Evolutionary conservation across 1,140 invertebrate species (phyloP).

Genomic region (Papilio polytes): DNA sequence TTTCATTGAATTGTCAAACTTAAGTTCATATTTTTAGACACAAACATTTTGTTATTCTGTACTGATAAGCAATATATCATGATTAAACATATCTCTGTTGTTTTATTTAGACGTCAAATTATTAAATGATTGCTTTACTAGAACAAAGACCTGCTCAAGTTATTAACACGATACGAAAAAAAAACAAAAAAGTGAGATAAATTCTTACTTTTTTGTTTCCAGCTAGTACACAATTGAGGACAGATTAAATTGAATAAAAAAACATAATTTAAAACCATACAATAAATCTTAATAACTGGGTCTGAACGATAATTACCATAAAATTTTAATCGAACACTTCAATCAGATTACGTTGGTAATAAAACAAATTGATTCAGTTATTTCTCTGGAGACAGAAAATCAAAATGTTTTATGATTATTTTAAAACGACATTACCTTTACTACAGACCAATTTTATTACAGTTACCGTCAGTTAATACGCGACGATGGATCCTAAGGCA

Average conservation of each 20-base stretch:
- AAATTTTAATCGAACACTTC: background rate
- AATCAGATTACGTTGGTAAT: background rate
- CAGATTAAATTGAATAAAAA: background rate
- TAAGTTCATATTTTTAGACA: constrained; percentile 74
- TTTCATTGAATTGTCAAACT: constrained; percentile 69
- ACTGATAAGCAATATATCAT: constrained; percentile 83
- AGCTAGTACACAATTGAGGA: background rate
- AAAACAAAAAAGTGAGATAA: background rate
- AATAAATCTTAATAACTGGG: background rate
- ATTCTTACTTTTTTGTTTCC: too few relatives aligned
- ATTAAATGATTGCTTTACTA: background rate
- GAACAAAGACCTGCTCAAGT: background rate
- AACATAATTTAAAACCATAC: background rate
- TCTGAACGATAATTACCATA: constrained; percentile 3
- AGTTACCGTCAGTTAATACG: background rate
- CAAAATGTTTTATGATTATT: background rate
- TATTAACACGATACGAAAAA: background rate
- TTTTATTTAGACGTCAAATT: constrained; percentile 55
- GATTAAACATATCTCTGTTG: constrained; percentile 65
- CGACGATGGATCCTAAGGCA: constrained; percentile 31
- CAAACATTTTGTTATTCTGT: constrained; percentile 78
- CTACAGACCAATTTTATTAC: background rate
- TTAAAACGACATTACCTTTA: background rate
- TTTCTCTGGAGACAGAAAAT: constrained; percentile 6
- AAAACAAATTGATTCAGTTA: constrained; percentile 8